Evolutionary conservation across 2,888 invertebrate genomes (phyloP).

Genomic region (Microctonus brassicae): DNA sequence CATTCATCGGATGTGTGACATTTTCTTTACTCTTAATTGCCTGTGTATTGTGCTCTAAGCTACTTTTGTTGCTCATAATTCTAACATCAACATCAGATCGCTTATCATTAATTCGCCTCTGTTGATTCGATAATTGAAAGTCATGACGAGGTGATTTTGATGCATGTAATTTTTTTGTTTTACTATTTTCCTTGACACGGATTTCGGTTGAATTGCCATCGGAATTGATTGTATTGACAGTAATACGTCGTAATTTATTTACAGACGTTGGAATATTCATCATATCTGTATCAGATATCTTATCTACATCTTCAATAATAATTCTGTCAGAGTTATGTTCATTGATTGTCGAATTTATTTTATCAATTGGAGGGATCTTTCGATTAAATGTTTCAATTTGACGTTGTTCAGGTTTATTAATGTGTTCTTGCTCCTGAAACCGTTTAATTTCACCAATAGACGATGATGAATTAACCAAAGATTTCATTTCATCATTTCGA

Average conservation of each 20-base stretch:
- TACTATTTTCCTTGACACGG: not conserved
- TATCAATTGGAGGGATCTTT: not conserved
- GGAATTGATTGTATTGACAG: not conserved
- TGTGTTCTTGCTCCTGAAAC: not conserved
- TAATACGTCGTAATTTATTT: not conserved
- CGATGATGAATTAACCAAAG: constrained; percentile 54
- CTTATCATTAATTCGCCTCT: not conserved
- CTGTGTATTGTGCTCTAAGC: not conserved
- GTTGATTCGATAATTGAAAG: not conserved
- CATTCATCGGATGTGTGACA: not conserved
- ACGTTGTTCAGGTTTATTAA: constrained; percentile 43
- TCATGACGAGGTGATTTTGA: not conserved
- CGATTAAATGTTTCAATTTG: not conserved
- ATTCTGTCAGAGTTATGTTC: not conserved
- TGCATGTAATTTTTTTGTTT: not conserved
- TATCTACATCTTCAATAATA: not conserved
- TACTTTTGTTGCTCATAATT: no score
- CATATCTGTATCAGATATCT: not conserved
- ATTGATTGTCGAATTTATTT: not conserved
- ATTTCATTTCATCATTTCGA: constrained; percentile 27
- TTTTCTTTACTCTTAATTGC: not conserved
- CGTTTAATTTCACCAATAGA: constrained; percentile 50
- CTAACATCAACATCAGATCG: not conserved
- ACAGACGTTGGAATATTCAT: no score
- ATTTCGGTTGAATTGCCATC: not conserved